Evolutionary conservation across 2,113 vertebrate species (phyloP).

Genomic region (Narcine bancroftii): DNA sequence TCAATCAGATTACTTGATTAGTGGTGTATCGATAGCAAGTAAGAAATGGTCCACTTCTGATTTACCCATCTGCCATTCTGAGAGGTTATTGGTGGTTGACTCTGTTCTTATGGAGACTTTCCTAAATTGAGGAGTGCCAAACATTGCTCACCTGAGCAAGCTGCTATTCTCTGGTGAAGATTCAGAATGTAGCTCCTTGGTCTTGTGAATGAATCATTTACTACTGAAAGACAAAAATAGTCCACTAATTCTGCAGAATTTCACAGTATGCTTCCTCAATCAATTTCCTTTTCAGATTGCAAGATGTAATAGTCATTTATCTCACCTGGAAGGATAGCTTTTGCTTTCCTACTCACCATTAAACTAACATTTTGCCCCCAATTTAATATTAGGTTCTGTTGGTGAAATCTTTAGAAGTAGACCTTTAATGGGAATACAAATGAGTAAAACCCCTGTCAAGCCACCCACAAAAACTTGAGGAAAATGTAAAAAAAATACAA

Average conservation of each 20-base stretch:
- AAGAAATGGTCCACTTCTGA: background rate
- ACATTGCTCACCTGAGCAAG: background rate
- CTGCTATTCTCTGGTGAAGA: background rate
- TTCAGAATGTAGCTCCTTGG: background rate
- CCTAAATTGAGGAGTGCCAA: background rate
- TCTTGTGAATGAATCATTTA: background rate
- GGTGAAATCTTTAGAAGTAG: background rate
- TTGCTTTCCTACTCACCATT: background rate
- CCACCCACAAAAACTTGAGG: too few species aligned
- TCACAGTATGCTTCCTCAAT: background rate
- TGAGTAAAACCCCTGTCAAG: too few species aligned
- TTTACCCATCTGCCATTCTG: constrained; percentile 9
- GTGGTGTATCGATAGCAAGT: background rate
- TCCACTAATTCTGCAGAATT: too few species aligned
- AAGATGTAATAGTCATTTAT: background rate
- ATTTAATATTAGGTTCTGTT: background rate
- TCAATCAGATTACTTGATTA: background rate
- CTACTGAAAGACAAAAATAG: background rate
- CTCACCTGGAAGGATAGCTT: background rate
- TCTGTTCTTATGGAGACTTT: background rate
- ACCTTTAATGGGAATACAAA: background rate
- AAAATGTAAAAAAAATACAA: too few species aligned
- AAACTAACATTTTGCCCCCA: too few species aligned
- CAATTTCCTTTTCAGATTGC: background rate
- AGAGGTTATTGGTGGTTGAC: background rate